These are phyloP conservation scores for Cantharis lateralis DNA, from an alignment of 2,888 invertebrate species.

Conservation along the genomic window DNA sequence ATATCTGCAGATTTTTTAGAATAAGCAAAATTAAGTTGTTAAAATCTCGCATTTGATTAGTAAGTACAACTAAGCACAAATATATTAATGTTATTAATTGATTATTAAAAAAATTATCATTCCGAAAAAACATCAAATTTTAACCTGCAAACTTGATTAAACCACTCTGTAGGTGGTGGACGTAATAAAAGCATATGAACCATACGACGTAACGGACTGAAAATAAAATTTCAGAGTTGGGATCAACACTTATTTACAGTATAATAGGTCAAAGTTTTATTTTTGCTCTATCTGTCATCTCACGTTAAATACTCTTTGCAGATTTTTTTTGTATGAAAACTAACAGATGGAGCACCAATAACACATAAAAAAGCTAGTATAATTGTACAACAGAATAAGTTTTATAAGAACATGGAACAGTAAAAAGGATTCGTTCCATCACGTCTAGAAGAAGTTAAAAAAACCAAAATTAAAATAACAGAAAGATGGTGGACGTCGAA, in stretches of 20 bases:
- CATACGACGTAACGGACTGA: conserved; percentile 67
- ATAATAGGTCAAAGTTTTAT: background rate
- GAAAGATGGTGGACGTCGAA: background rate
- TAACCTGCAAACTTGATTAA: conserved; percentile 64
- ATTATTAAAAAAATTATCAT: background rate
- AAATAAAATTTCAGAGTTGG: conserved; percentile 45
- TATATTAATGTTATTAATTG: background rate
- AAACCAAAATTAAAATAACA: background rate
- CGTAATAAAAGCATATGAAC: conserved; percentile 68
- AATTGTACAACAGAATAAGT: background rate
- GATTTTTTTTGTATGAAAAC: background rate
- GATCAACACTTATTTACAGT: background rate
- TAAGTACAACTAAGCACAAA: background rate
- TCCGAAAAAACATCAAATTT: conserved; percentile 30
- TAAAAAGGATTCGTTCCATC: background rate
- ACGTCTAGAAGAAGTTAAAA: background rate
- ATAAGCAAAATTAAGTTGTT: background rate
- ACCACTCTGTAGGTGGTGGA: conserved; percentile 64
- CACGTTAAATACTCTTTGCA: background rate
- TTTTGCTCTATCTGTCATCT: background rate
- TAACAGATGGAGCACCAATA: background rate
- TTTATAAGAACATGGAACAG: background rate
- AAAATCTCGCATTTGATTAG: background rate
- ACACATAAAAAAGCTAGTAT: background rate
- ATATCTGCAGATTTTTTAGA: background rate